A percentile compares a stretch with the other conserved stretches of the same genome.
These are phyloP conservation scores for Silurus glanis DNA, from an alignment of 2,113 vertebrate species.

Conservation along the genomic window DNA sequence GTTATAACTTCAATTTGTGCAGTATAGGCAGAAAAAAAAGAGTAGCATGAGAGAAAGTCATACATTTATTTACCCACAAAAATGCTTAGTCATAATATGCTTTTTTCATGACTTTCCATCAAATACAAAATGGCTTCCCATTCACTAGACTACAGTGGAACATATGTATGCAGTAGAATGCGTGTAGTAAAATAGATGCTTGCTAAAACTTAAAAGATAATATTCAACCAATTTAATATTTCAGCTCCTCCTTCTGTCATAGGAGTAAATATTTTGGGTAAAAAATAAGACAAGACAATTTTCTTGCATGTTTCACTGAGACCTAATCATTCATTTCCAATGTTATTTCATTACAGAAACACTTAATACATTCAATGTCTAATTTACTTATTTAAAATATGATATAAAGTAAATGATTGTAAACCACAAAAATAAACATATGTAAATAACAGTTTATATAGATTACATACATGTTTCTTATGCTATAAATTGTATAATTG, in stretches of 20 bases:
- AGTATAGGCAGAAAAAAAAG: not conserved
- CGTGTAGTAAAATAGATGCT: not conserved
- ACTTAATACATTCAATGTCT: no score
- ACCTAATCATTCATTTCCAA: not conserved
- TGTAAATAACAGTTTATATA: no score
- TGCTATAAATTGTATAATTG: no score
- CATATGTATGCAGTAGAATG: not conserved
- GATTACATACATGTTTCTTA: no score
- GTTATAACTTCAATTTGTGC: not conserved
- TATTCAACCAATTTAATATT: not conserved
- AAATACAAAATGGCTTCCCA: not conserved
- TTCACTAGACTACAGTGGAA: not conserved
- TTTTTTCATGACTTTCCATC: no score
- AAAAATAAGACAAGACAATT: not conserved
- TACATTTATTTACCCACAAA: no score
- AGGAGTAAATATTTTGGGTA: not conserved
- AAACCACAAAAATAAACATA: no score
- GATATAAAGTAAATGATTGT: no score
- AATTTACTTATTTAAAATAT: no score
- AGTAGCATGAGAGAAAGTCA: not conserved
- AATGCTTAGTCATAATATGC: no score
- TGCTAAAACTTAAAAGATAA: not conserved
- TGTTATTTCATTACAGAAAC: no score
- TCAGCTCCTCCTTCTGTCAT: not conserved
- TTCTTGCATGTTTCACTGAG: not conserved